These are phyloP conservation scores for Karalla daura DNA, from an alignment of 2,797 vertebrate genomes.

Conservation along the genomic window DNA sequence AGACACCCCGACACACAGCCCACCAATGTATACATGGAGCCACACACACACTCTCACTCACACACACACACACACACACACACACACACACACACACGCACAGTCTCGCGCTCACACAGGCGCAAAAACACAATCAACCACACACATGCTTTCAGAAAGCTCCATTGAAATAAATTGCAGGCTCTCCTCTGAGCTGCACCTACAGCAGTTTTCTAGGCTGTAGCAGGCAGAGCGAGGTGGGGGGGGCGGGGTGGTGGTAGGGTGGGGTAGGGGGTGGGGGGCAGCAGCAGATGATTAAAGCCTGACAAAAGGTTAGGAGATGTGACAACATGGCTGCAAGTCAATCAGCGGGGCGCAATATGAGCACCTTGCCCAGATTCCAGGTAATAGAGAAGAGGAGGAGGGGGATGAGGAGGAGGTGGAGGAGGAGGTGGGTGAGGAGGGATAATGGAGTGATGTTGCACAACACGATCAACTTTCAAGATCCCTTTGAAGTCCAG, in stretches of 20 bases:
- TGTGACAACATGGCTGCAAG: slow-evolving; percentile 73
- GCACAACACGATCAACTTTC: slow-evolving; percentile 71
- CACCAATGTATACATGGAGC: slow-evolving; percentile 35
- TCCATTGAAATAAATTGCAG: slow-evolving; percentile 79
- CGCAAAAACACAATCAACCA: slow-evolving; percentile 17
- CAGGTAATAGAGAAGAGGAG: slow-evolving; percentile 64
- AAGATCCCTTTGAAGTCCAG: slow-evolving; percentile 63
- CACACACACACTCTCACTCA: slow-evolving; percentile 8
- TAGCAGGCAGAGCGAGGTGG: not conserved
- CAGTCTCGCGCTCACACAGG: slow-evolving; percentile 20
- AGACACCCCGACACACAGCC: slow-evolving; percentile 46
- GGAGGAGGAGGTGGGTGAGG: slow-evolving; percentile 3
- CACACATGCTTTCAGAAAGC: slow-evolving; percentile 54
- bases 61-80: slow-evolving; percentile 29
- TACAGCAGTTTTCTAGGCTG: slow-evolving; percentile 65
- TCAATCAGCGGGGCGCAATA: slow-evolving; percentile 82
- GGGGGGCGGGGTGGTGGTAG: not conserved
- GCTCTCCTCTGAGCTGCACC: slow-evolving; percentile 69
- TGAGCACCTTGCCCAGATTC: slow-evolving; percentile 67
- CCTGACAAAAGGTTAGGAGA: slow-evolving; percentile 73
- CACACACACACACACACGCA: slow-evolving; percentile 16
- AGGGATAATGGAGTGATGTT: slow-evolving; percentile 52
- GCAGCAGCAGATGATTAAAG: slow-evolving; percentile 78
- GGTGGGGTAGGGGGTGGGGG: not conserved
- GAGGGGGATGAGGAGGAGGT: not conserved